Evolutionary conservation across 2,113 vertebrate genomes (phyloP).

Genomic region (Polypterus bichir): DNA sequence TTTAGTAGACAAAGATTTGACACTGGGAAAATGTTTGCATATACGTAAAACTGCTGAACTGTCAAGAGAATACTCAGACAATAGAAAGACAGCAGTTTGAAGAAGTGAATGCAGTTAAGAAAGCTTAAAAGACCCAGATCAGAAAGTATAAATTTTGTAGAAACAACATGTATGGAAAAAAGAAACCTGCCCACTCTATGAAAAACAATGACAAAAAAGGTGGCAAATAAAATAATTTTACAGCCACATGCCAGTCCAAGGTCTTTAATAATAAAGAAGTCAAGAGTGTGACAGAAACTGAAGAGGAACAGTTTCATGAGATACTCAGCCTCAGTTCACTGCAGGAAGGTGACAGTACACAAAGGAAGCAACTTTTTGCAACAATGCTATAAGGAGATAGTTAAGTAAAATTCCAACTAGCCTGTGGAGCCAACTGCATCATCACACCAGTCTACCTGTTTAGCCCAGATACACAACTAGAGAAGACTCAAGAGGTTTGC

Average conservation of each 20-base stretch:
- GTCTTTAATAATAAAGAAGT: neutral
- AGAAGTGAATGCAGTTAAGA: slow-evolving; percentile 13
- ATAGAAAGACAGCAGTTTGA: slow-evolving; percentile 1
- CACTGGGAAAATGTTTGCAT: slow-evolving; percentile 18
- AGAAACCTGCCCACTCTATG: neutral
- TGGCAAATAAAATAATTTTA: neutral
- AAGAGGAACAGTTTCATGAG: neutral
- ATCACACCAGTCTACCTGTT: too few relatives aligned
- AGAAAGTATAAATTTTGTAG: slow-evolving; percentile 13
- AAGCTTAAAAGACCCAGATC: neutral
- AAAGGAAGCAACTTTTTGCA: too few relatives aligned
- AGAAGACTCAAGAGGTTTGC: too few relatives aligned
- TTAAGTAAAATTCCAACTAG: too few relatives aligned
- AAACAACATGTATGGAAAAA: neutral
- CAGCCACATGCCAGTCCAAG: neutral
- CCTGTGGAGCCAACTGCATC: too few relatives aligned
- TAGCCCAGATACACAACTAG: too few relatives aligned
- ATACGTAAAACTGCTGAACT: slow-evolving; percentile 15
- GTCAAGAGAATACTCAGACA: slow-evolving; percentile 13
- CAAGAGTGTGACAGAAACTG: neutral
- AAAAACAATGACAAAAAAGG: neutral
- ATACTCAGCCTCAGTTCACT: neutral
- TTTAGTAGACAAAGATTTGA: slow-evolving; percentile 13
- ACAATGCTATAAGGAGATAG: too few relatives aligned
- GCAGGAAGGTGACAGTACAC: too few relatives aligned